Conservation (phyloP, 2,797 vertebrate genomes). For the Eidolon dupreanum region DNA sequence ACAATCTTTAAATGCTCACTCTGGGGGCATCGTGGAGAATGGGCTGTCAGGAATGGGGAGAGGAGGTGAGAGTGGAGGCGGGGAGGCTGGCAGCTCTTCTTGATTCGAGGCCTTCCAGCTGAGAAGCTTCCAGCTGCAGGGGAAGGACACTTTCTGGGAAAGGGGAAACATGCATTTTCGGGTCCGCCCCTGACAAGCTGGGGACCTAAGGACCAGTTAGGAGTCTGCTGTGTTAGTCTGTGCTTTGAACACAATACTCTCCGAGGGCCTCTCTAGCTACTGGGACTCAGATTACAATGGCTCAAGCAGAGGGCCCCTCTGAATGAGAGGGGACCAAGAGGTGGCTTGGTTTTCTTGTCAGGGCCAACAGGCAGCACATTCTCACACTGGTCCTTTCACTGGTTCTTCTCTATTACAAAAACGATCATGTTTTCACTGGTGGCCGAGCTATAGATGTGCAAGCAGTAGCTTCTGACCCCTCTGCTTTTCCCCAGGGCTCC, state of each 20-base stretch:
- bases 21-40: neutral
- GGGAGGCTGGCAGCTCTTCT: neutral
- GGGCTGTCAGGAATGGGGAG: too few relatives aligned
- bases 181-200: too few relatives aligned
- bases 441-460: fast-evolving
- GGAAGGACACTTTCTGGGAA: too few relatives aligned
- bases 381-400: neutral
- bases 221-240: neutral
- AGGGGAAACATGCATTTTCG: fast-evolving
- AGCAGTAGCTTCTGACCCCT: neutral
- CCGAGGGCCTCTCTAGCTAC: neutral
- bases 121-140: neutral
- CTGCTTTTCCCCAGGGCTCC: constrained; percentile 88
- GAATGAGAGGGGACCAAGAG: neutral
- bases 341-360: neutral
- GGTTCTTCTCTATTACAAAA: fast-evolving
- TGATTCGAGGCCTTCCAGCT: neutral
- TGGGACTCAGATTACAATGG: too few relatives aligned
- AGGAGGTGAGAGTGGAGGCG: neutral
- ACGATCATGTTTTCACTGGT: fast-evolving
- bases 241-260: neutral
- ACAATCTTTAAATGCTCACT: neutral
- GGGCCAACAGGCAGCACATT: fast-evolving
- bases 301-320: neutral
- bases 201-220: neutral